A percentile compares a stretch with the other conserved stretches of the same genome.
These are phyloP conservation scores for Grantiella picta DNA, from an alignment of 2,113 vertebrate genomes.

Conservation along the genomic window DNA sequence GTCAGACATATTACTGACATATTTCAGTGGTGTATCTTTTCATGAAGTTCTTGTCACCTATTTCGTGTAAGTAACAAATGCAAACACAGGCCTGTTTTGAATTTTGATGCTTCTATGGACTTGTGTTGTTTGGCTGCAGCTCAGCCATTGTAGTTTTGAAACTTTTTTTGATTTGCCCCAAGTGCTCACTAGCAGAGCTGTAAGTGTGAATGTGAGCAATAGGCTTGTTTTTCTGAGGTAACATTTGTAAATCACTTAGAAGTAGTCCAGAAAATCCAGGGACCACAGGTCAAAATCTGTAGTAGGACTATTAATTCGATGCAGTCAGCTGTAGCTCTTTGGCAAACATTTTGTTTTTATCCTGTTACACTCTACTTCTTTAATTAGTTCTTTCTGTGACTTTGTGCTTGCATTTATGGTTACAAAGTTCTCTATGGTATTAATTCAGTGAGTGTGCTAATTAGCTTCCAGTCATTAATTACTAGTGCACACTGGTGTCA, in stretches of 20 bases:
- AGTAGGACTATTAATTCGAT: not conserved
- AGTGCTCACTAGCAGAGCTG: not conserved
- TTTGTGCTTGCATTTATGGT: not conserved
- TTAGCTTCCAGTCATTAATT: not conserved
- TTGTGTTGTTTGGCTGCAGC: not conserved
- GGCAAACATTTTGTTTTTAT: not conserved
- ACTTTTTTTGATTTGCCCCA: not conserved
- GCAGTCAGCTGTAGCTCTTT: not conserved
- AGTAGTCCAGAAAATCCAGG: not conserved
- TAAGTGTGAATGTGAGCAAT: not conserved
- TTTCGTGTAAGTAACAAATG: not conserved
- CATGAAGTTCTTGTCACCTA: not conserved
- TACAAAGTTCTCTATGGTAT: not conserved
- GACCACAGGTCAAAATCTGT: not conserved
- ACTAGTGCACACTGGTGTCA: not conserved
- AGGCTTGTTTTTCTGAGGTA: not conserved
- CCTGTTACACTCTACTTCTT: not conserved
- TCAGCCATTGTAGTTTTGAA: not conserved
- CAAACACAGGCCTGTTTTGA: not conserved
- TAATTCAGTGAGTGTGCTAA: not conserved
- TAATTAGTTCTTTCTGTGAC: not conserved
- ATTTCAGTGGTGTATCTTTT: not conserved
- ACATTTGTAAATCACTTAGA: not conserved
- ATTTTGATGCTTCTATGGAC: not conserved
- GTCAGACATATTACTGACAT: too few species aligned